phyloP scores from a whole-genome alignment of 2,113 vertebrate genomes.

The Lagopus muta region DNA sequence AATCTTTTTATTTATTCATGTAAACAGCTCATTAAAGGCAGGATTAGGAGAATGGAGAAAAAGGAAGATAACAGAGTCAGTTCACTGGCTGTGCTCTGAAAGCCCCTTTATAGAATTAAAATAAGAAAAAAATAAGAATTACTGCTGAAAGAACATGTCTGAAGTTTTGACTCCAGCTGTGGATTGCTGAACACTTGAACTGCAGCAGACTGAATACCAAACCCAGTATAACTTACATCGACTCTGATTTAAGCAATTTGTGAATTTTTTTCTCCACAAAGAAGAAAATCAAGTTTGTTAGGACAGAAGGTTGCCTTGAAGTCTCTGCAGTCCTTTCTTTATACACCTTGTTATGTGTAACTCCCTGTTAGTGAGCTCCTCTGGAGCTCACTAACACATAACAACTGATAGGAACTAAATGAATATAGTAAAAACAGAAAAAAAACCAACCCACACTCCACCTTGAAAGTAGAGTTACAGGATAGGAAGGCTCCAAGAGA shows the following conservation, averaged over 20 bases:
- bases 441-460: neutral
- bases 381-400: neutral
- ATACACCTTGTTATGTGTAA: neutral
- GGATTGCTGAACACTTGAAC: neutral
- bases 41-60: neutral
- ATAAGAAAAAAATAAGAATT: too few relatives aligned
- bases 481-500: neutral
- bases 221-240: neutral
- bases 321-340: neutral
- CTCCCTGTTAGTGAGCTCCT: neutral
- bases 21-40: neutral
- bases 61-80: neutral
- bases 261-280: neutral
- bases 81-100: neutral
- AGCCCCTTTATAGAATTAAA: too few relatives aligned
- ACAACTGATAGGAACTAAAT: neutral
- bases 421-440: neutral
- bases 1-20: neutral
- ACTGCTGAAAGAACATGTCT: neutral
- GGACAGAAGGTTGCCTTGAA: neutral
- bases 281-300: neutral
- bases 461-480: neutral
- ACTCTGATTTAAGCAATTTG: neutral
- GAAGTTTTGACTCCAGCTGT: neutral
- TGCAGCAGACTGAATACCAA: conserved; percentile 18